Evolutionary conservation across 2,888 invertebrate genomes (phyloP).

Genomic region (Cepaea hortensis): DNA sequence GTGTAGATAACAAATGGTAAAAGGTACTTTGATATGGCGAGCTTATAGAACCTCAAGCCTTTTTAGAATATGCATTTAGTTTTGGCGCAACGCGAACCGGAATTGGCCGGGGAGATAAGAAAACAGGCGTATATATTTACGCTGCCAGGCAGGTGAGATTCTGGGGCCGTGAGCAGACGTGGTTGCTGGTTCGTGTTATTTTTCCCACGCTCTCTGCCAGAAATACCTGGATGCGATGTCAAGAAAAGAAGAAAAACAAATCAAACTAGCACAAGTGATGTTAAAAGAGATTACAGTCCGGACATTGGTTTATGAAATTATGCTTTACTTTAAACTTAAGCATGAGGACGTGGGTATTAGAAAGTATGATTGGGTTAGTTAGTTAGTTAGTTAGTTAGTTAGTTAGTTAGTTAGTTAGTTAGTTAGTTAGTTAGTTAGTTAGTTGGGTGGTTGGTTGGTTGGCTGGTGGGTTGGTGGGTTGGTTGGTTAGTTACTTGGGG

Average conservation of each 20-base stretch:
- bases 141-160: neutral
- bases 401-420: too few species aligned
- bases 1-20: neutral
- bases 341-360: too few species aligned
- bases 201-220: slow-evolving; percentile 14
- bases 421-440: too few species aligned
- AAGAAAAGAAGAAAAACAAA: neutral
- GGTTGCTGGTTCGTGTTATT: neutral
- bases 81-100: neutral
- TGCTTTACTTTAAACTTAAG: too few species aligned
- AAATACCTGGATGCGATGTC: neutral
- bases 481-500: too few species aligned
- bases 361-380: too few species aligned
- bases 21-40: neutral
- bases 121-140: neutral
- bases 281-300: too few species aligned
- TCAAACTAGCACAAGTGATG: too few species aligned
- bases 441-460: too few species aligned
- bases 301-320: too few species aligned
- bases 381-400: too few species aligned
- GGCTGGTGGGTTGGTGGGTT: too few species aligned
- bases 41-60: neutral
- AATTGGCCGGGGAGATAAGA: slow-evolving; percentile 1
- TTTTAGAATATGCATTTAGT: neutral
- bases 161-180: neutral